Conservation (phyloP, 2,113 vertebrate species). For the Oreochromis aureus region DNA sequence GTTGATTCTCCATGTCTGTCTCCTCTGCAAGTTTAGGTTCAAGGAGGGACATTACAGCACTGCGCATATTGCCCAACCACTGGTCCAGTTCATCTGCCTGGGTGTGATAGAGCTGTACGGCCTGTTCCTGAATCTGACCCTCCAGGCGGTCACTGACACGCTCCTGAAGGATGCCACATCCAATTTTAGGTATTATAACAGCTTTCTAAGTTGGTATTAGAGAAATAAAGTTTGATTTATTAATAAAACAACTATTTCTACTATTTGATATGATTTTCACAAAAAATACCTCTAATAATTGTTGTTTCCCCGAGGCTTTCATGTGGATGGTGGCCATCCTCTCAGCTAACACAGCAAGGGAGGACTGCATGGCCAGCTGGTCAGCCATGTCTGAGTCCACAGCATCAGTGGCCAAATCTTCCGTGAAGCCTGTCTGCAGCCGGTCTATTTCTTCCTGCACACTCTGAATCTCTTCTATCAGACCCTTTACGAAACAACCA, state of each 20-base stretch:
- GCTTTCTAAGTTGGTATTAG: background rate
- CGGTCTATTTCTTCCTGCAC: slow-evolving; percentile 87
- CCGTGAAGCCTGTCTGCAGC: slow-evolving; percentile 80
- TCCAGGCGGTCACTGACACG: slow-evolving; percentile 86
- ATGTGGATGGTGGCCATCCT: slow-evolving; percentile 95
- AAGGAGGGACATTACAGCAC: slow-evolving; percentile 69
- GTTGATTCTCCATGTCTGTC: slow-evolving; percentile 85
- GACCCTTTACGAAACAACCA: slow-evolving; percentile 63
- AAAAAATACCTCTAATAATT: slow-evolving; percentile 85
- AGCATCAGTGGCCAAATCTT: slow-evolving; percentile 76
- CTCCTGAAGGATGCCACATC: slow-evolving; percentile 71
- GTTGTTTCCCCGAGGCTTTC: slow-evolving; percentile 89
- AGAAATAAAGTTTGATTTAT: background rate
- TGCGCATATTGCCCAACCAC: slow-evolving; percentile 80
- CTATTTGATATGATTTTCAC: background rate
- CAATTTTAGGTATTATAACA: background rate
- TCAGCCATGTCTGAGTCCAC: slow-evolving; percentile 82
- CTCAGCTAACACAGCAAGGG: slow-evolving; percentile 86
- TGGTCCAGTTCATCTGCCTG: slow-evolving; percentile 86
- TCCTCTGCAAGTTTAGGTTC: slow-evolving; percentile 67
- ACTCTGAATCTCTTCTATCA: slow-evolving; percentile 87
- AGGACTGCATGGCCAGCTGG: slow-evolving; percentile 88
- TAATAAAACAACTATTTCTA: background rate
- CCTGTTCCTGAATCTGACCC: slow-evolving; percentile 84
- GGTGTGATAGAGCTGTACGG: slow-evolving; percentile 78